These are phyloP conservation scores for Papilio elwesi DNA, from an alignment of 2,888 invertebrate genomes.

Conservation along the genomic window DNA sequence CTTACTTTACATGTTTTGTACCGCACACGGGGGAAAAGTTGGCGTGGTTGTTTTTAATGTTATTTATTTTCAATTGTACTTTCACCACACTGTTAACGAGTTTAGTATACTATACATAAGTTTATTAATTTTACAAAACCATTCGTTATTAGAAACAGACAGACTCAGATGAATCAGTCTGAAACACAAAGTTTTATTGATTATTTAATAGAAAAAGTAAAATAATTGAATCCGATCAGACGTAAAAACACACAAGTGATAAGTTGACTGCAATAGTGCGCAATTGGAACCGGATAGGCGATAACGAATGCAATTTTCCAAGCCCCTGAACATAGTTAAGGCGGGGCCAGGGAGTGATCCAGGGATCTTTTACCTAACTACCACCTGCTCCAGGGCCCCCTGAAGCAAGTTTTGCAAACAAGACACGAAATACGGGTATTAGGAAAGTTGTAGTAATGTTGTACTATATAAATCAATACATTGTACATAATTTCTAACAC, in stretches of 20 bases:
- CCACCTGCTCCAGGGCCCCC: conserved; percentile 54
- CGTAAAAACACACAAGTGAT: conserved; percentile 32
- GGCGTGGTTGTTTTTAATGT: too few relatives aligned
- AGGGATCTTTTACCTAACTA: conserved; percentile 59
- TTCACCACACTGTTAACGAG: too few relatives aligned
- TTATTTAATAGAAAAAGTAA: not conserved
- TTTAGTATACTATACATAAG: too few relatives aligned
- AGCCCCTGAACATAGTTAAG: conserved; percentile 78
- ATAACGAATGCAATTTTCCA: conserved; percentile 84
- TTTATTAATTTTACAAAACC: too few relatives aligned
- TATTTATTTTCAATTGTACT: too few relatives aligned
- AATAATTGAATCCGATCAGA: conserved; percentile 17
- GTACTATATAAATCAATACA: too few relatives aligned
- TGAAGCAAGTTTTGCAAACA: conserved; percentile 32
- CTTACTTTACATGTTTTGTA: too few relatives aligned
- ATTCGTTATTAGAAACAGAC: too few relatives aligned
- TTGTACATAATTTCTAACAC: too few relatives aligned
- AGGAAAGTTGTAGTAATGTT: not conserved
- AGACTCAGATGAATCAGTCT: too few relatives aligned
- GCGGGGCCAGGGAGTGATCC: conserved; percentile 62
- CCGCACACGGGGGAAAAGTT: too few relatives aligned
- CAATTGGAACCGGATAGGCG: conserved; percentile 74
- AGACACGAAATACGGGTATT: conserved; percentile 13
- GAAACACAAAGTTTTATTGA: not conserved
- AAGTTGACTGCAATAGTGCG: conserved; percentile 49